Base-by-base conservation (phyloP, 2,113 vertebrate species). In the Sapayoa aenigma region DNA sequence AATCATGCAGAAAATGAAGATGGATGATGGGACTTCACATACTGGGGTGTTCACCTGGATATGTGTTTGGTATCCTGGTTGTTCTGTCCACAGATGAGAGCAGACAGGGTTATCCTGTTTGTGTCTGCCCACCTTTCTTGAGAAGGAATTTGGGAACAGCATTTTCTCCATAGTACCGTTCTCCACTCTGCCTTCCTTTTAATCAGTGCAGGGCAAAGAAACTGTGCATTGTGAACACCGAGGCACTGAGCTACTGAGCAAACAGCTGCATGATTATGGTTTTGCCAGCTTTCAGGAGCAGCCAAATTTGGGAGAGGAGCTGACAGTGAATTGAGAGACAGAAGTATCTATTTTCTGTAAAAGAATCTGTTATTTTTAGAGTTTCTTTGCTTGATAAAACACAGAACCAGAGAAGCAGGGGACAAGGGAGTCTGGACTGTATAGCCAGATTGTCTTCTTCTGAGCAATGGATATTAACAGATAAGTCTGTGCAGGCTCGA, bases 191-290 rank as follows among this genome's bases (percentile, higher is more conserved):
- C 37, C 49, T 79, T 49, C 19, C 24, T 79, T 93, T 75, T 25
- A 47, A 60, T 50, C 44, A 66, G 0, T 22, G 24, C 60, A 82
- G n/a, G 56, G 30, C 71, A 68, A 92, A 91, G 46, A 87, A 89
- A 25, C 16, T 47, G 14, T 77, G 50, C 11, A 4, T 35, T 55
- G n/a, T 0, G 1, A 71, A 66, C 83, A 47, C 21, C 0, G 1
- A 62, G 37, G 44, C 63, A 44, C 52, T 52, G 63, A 82, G 20
- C 52, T 75, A 9, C 41, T 72, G 66, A 56, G 12, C 17, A 24
- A 65, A 52, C 30, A 89, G 44, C 52, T 82, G 41, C 18, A 17
- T 65, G 75, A 55, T 65, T 84, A 53, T 16, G 21, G 25, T 72
- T 82, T 82, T 87, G 31, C 41, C 37, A 76, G 3, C 46, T 89